A percentile compares a stretch with the other conserved stretches of the same genome.
phyloP scores from a whole-genome alignment of 2,113 vertebrate genomes.

The Epinephelus fuscoguttatus region DNA sequence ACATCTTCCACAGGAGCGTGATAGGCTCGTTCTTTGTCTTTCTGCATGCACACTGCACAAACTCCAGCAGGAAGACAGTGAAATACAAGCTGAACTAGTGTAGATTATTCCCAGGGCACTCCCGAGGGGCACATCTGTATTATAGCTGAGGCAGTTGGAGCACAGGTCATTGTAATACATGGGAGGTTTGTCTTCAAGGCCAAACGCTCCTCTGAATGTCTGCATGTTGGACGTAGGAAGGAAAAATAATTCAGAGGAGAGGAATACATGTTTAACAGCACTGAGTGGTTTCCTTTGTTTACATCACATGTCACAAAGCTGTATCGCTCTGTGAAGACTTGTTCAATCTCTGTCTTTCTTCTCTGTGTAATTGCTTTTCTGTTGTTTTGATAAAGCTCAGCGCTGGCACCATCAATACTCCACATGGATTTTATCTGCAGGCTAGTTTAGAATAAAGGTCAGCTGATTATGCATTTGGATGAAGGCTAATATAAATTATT shows the following conservation, averaged over 20 bases:
- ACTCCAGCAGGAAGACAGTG: background rate
- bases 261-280: background rate
- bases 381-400: constrained; percentile 24
- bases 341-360: background rate
- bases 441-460: constrained; percentile 48
- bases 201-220: background rate
- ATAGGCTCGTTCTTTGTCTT: background rate
- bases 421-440: constrained; percentile 27
- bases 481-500: constrained; percentile 29
- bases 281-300: background rate
- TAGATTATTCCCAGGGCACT: background rate
- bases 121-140: background rate
- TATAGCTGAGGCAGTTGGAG: background rate
- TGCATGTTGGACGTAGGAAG: background rate
- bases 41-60: background rate
- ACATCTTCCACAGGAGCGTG: background rate
- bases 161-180: constrained; percentile 2
- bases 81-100: background rate
- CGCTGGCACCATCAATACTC: constrained; percentile 16
- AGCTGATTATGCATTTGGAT: constrained; percentile 44
- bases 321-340: background rate
- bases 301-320: background rate
- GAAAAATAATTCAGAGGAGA: background rate
- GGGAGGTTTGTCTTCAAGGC: background rate
- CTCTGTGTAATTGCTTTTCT: constrained; percentile 22